Evolutionary conservation across 2,888 invertebrate genomes (phyloP).

Genomic region (Sisyra terminalis): DNA sequence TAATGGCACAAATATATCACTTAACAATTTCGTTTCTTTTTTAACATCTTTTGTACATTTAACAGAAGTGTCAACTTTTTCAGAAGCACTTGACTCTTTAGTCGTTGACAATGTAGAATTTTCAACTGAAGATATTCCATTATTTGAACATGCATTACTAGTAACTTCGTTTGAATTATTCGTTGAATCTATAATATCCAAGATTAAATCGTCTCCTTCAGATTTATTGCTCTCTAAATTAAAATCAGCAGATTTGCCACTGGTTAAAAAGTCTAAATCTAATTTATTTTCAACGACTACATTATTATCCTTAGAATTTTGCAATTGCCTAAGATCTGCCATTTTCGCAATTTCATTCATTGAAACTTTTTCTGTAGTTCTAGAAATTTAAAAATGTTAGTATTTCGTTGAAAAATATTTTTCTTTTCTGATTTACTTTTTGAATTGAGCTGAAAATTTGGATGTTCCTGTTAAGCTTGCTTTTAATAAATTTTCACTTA

Average conservation of each 20-base stretch:
- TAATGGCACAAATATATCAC: slow-evolving; percentile 57
- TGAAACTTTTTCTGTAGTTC: background rate
- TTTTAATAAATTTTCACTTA: slow-evolving; percentile 66
- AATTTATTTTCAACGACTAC: too few species aligned
- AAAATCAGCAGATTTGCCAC: too few species aligned
- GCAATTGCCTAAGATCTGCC: background rate
- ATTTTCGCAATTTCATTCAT: background rate
- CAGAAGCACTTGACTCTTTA: slow-evolving; percentile 18
- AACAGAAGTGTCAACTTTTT: slow-evolving; percentile 4
- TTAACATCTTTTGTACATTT: slow-evolving; percentile 13
- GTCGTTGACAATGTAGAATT: background rate
- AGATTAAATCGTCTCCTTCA: too few species aligned
- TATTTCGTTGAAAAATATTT: slow-evolving; percentile 8
- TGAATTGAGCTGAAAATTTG: slow-evolving; percentile 25
- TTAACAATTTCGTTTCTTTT: slow-evolving; percentile 33
- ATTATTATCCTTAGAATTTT: too few species aligned
- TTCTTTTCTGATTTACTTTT: slow-evolving; percentile 22
- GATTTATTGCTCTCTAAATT: too few species aligned
- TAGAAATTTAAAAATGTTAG: background rate
- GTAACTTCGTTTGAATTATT: too few species aligned
- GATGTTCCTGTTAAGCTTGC: slow-evolving; percentile 40
- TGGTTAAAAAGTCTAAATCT: too few species aligned
- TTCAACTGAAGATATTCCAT: too few species aligned
- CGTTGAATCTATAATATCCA: too few species aligned
- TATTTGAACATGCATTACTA: too few species aligned